Base-by-base conservation (phyloP, 2,888 invertebrate genomes). In the Eristalinus sepulchralis region DNA sequence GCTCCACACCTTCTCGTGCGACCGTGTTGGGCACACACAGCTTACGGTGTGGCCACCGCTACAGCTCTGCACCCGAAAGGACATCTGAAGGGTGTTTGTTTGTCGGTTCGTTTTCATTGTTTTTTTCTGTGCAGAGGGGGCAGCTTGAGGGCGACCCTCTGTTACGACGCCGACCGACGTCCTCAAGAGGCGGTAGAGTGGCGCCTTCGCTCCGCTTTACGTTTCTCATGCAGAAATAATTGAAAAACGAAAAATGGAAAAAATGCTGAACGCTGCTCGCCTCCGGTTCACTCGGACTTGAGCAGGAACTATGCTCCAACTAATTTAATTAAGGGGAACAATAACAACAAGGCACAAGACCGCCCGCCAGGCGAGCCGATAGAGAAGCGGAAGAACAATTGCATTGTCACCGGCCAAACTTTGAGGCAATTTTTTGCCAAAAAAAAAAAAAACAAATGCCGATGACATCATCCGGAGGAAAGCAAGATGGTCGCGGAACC, bases 61-160 rank as follows among this genome's bases (percentile, higher is more conserved):
- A 36, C 53, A 62, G 59, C 71, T 60, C 10, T 70, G 64, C 70
- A 71, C 36, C 10, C 62, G 66, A 84, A 86, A 86, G 86, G 86
- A 86, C 86, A 86, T 86, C 79, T 86, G 83, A 86, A 86, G 86
- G 86, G 83, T 85, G 71, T 75, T 67, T 9, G 57, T 27, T 77
- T 62, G 6, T 57, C 60, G 47, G 71, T 73, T 60, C 68, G 68
- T 71, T 47, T 47, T 47, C 47, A 47, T 70, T 75, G 64, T 53
- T 72, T 72, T 62, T 3, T 59, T 10, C 62, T 31, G 27, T 77
- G 34, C 62, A 11, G n/a, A n/a, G n/a, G n/a, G n/a, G n/a, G n/a
- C n/a, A n/a, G n/a, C n/a, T n/a, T n/a, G n/a, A 9, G 20, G 62
- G 20, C 20, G 57, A 55, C n/a, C 22, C 62, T 66, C 31, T 71